These are phyloP conservation scores for Fukomys damarensis DNA, from an alignment of 2,113 vertebrate genomes.

Conservation along the genomic window DNA sequence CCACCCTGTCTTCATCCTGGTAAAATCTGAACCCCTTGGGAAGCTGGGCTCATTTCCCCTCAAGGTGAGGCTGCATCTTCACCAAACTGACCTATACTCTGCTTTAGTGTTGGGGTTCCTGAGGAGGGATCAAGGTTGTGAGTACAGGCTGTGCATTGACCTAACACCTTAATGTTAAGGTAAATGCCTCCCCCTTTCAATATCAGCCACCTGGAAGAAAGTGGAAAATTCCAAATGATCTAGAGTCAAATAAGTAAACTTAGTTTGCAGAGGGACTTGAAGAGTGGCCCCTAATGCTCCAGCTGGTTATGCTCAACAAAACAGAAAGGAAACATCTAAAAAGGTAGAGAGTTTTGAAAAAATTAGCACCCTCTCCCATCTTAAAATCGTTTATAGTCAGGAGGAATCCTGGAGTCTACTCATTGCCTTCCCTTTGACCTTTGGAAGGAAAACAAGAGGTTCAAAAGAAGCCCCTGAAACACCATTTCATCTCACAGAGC, in stretches of 20 bases:
- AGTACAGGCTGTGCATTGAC: rapidly evolving
- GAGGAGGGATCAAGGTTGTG: background rate
- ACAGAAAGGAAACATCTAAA: background rate
- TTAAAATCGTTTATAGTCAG: background rate
- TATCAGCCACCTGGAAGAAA: background rate
- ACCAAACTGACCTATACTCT: no score
- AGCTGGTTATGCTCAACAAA: background rate
- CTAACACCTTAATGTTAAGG: background rate
- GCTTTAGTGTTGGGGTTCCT: background rate
- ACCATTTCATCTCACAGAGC: background rate
- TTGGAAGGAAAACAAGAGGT: background rate
- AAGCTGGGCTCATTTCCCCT: background rate
- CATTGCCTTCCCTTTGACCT: background rate
- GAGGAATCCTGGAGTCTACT: background rate
- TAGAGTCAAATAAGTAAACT: background rate
- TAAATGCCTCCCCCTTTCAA: background rate
- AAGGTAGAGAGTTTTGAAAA: background rate
- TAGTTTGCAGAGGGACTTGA: background rate
- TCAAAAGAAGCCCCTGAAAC: background rate
- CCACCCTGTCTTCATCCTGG: background rate
- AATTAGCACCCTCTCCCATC: background rate
- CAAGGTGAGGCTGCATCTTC: background rate
- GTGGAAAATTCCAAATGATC: background rate
- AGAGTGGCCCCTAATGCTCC: background rate
- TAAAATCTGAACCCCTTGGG: background rate